phyloP scores from a whole-genome alignment of 1,140 invertebrate species.

The Drosophila ironensis region DNA sequence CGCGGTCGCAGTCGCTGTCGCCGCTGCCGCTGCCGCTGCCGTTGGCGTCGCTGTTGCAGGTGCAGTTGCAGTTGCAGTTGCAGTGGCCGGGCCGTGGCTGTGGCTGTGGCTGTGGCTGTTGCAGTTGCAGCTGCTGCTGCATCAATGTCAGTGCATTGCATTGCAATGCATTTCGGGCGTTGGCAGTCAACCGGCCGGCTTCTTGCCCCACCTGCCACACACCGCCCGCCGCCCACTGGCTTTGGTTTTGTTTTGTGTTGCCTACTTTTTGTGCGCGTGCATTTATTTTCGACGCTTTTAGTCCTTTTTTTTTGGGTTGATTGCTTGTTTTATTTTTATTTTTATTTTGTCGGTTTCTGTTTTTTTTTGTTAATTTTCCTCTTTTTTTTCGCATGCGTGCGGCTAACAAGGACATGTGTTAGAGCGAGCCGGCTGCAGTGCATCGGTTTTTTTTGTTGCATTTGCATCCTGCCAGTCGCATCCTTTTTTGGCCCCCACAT shows the following conservation, averaged over 20 bases:
- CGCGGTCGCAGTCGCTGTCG: background rate
- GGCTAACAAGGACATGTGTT: slow-evolving; percentile 30
- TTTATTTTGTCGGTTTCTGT: no score
- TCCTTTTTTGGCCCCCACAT: slow-evolving; percentile 10
- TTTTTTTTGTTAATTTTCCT: slow-evolving; percentile 19
- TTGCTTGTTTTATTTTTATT: slow-evolving; percentile 12
- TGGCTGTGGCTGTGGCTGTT: background rate
- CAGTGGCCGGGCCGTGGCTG: background rate
- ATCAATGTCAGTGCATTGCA: background rate
- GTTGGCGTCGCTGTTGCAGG: background rate
- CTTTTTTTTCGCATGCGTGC: slow-evolving; percentile 37
- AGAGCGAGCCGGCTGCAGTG: slow-evolving; percentile 63
- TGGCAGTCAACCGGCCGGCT: slow-evolving; percentile 15
- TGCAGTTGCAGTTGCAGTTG: background rate
- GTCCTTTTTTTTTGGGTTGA: slow-evolving; percentile 13
- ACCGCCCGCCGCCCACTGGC: background rate
- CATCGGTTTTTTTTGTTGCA: slow-evolving; percentile 37
- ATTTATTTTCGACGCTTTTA: slow-evolving; percentile 25
- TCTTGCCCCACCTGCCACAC: background rate
- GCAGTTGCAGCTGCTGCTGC: background rate
- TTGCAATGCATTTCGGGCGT: slow-evolving; percentile 1
- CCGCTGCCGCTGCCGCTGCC: background rate
- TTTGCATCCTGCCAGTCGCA: slow-evolving; percentile 22
- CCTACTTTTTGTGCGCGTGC: slow-evolving; percentile 48
- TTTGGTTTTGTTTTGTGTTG: slow-evolving; percentile 46